Base-by-base conservation (phyloP, 2,113 vertebrate genomes). In the Myrmophylax atrothorax region DNA sequence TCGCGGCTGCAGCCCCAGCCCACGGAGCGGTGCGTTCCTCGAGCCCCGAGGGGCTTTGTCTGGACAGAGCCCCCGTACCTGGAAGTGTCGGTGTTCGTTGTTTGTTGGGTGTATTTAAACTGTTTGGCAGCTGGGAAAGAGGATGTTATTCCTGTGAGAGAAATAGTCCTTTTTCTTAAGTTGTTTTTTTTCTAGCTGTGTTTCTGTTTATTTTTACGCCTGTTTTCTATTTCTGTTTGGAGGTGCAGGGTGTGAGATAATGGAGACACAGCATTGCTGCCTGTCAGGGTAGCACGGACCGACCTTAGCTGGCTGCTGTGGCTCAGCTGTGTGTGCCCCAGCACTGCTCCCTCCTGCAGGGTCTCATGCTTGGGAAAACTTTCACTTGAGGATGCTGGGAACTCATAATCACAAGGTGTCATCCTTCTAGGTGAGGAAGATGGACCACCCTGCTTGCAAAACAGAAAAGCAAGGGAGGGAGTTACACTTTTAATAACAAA, bases 261-360 rank as follows among this genome's bases (percentile, higher is more conserved):
- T 3, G 29, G 78, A 70, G 76, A 46, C 29, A 8, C 42, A 52
- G 6, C 49, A 14, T 22, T 68, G 50, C 70, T 33, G 8, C 66
- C 80, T 93, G 87, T 62, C 82, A 73, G 58, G 49, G 46, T 59
- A 23, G 55, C 31, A 3, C 10, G 60, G 79, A 29, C 49, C 20
- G 6, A 13, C 62, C 50, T 28, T 49, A 31, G 60, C 9, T 55
- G 81, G 68, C 64, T 78, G 15, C 66, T n/a, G 44, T 18, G 22
- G 67, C 55, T 31, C 47, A 80, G 84, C 93, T 87, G 64, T 62
- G 87, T 90, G 94, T 95, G 93, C 96, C 94, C 95, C 89, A 67
- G 95, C 90, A 44, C 64, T 70, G 40, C 80, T 80, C 58, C 93
- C 89, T 92, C 90, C 76, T 83, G 83, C 94, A 97, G 95, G 90